Base-by-base conservation (phyloP, 2,888 invertebrate species). In the Microctonus hyperodae region DNA sequence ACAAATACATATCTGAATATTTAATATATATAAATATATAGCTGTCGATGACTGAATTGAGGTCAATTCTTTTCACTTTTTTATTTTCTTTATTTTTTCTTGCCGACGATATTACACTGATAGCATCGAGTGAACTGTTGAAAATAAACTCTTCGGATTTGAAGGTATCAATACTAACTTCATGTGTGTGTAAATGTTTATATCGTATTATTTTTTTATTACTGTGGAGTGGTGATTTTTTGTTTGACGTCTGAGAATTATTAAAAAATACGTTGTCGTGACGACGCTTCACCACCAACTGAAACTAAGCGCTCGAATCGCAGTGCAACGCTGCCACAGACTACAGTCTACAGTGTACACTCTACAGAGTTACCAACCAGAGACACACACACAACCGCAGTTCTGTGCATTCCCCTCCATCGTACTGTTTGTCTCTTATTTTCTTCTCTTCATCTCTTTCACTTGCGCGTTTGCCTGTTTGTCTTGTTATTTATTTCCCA, bases 281-380 rank as follows among this genome's bases (percentile, higher is more conserved):
- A 73, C 75, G 77, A 78, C 79, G 78, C 76, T 75, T 71, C 75
- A 76, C 70, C 77, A 77, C 77, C 76, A 72, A 81, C 81, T 81
- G 78, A 80, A 71, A 11, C 23, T 35, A 44, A 35, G 58, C 22
- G 44, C 23, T 33, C 28, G 57, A 59, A 44, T 63, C 55, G 70
- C 16, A 58, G 48, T 57, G 67, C 65, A 60, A 66, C 63, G 56
- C 59, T 64, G 65, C 35, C 63, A 35, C n/a, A n/a, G n/a, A n/a
- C n/a, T n/a, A n/a, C n/a, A n/a, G n/a, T n/a, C n/a, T n/a, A n/a
- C n/a, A n/a, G n/a, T n/a, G n/a, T n/a, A n/a, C n/a, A n/a, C n/a
- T n/a, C n/a, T n/a, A n/a, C 4, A 28, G 28, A 28, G 28, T 7
- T 7, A 28, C 3, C 28, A 28, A 28, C 28, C 28, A 28, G 28